Conservation (phyloP, 2,797 vertebrate genomes). For the Hypotaenidia philippensis region DNA sequence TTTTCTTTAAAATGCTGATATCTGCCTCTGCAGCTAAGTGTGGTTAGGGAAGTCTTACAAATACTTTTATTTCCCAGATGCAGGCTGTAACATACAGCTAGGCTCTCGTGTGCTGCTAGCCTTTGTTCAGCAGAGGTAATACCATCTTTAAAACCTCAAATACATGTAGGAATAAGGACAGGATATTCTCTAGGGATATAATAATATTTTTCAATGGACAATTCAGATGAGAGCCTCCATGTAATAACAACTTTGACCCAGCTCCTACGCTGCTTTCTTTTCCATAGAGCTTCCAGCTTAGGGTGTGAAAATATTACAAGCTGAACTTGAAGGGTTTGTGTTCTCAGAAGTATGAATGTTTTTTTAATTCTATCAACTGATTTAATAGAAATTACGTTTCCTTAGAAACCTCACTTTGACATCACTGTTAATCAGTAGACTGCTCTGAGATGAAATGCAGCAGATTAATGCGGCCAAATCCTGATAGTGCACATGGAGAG, state of each 20-base stretch:
- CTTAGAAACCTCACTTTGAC: slow-evolving; percentile 37
- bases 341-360: not conserved
- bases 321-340: not conserved
- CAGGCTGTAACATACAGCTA: not conserved
- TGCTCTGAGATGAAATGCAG: not conserved
- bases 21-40: not conserved
- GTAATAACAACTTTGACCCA: not conserved
- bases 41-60: not conserved
- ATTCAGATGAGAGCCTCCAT: not conserved
- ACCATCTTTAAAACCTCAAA: not conserved
- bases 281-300: not conserved
- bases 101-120: fast-evolving
- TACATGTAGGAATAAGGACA: not conserved
- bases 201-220: not conserved
- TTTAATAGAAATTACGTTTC: slow-evolving; percentile 19
- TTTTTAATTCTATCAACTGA: not conserved
- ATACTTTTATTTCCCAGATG: not conserved
- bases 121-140: not conserved
- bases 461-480: not conserved
- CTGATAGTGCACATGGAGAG: not conserved
- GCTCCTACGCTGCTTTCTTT: not conserved
- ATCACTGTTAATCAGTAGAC: not conserved
- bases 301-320: not conserved
- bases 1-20: not conserved
- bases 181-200: not conserved